phyloP scores from a whole-genome alignment of 1,140 invertebrate genomes.

The Drosophila truncata region DNA sequence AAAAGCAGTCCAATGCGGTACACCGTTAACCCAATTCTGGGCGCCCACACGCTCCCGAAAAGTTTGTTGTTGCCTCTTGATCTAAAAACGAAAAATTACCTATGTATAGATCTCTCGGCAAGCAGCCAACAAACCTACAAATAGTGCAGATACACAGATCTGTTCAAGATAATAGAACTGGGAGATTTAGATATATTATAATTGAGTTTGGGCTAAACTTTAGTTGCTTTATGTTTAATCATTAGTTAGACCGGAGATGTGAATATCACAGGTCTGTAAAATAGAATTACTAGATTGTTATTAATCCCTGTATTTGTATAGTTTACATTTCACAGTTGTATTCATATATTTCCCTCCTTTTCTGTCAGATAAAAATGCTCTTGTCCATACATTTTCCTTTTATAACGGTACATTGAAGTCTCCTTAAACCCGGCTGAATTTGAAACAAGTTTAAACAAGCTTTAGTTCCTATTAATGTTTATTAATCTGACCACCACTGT shows the following conservation, averaged over 20 bases:
- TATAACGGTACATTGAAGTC: neutral
- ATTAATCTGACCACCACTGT: constrained; percentile 11
- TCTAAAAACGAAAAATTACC: constrained; percentile 62
- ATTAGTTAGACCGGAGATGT: neutral
- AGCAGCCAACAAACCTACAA: constrained; percentile 10
- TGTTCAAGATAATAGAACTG: constrained; percentile 6
- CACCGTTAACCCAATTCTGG: constrained; percentile 69
- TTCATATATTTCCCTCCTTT: neutral
- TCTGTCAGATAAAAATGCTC: neutral
- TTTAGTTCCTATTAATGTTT: neutral
- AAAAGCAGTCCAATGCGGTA: constrained; percentile 29
- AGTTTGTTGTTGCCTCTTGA: constrained; percentile 54
- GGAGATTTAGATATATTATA: neutral
- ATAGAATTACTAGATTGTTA: neutral
- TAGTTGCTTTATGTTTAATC: neutral
- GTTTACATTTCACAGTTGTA: neutral
- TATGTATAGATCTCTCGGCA: constrained; percentile 31
- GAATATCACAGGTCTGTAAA: neutral
- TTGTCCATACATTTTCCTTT: neutral
- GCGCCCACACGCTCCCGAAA: constrained; percentile 61
- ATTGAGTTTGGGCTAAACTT: neutral
- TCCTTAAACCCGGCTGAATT: neutral
- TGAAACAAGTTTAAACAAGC: neutral
- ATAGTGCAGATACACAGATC: constrained; percentile 28
- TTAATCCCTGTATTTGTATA: neutral